Base-by-base conservation (phyloP, 2,797 vertebrate species). In the Balearica regulorum region DNA sequence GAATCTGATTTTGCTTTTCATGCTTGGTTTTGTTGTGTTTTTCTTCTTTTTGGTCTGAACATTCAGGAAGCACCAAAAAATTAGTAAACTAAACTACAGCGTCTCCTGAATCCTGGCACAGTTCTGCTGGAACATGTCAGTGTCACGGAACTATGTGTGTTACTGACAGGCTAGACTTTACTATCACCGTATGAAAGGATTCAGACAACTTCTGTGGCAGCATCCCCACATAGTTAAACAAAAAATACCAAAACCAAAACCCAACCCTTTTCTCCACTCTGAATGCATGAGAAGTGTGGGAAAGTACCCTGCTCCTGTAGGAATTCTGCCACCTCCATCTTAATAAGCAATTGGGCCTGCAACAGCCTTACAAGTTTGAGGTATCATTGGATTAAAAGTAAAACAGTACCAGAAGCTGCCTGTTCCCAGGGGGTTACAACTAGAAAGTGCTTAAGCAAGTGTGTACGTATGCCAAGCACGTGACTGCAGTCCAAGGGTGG, bases 381-480 rank as follows among this genome's bases (percentile, higher is more conserved):
- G 20, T 22, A 33, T 39, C 15, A 33, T 3, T 3, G 5, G 54
- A 79, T 37, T 90, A 64, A 19, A 92, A 48, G 31, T 26, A 65
- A 58, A 77, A 75, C 22, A 53, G 16, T 33, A n/a, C 28, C 20
- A 77, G 55, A 83, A 91, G 31, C 13, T 77, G 44, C 8, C 28
- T 71, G 24, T 10, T 53, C 39, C 29, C 28, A 35, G 20, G 15
- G 7, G 11, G 18, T 51, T 39, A 76, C n/a, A 85, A 33, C 58
- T 46, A 72, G 35, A 17, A 76, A 54, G 31, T 48, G 19, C 58
- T 62, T 46, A 84, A 71, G 31, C 18, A 69, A 26, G 4, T 17
- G 29, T 4, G 6, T n/a, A 37, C 1, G 0, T 17, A 26, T 15
- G 13, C 25, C 25, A 87, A 81, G 18, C 15, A 71, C 0, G 4